Conservation (phyloP, 2,113 vertebrate species). For the Echinops telfairi region DNA sequence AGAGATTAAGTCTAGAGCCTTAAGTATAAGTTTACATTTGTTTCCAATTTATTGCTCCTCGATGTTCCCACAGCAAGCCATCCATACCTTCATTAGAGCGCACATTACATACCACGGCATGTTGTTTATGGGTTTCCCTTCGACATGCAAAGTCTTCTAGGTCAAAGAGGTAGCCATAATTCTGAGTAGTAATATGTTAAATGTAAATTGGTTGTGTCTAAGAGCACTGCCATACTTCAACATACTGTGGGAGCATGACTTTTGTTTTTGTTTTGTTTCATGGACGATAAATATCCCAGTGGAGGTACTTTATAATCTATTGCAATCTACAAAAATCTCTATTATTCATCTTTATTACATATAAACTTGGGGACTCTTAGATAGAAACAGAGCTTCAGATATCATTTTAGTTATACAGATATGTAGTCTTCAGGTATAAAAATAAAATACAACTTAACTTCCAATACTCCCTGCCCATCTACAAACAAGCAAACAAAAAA, state of each 20-base stretch:
- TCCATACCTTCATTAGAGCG: not conserved
- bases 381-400: not conserved
- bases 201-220: slow-evolving; percentile 5
- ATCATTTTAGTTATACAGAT: not conserved
- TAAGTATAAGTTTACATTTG: not conserved
- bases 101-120: too few species aligned
- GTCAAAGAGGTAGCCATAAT: not conserved
- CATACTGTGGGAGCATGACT: not conserved
- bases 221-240: not conserved
- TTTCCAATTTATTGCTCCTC: not conserved
- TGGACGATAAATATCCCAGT: not conserved
- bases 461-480: not conserved
- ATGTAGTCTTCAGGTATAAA: not conserved
- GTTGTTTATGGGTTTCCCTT: not conserved
- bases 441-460: not conserved
- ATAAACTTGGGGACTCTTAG: not conserved
- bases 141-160: not conserved
- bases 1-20: not conserved
- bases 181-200: not conserved
- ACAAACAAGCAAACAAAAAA: not conserved
- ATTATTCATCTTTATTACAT: not conserved
- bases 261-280: not conserved
- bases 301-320: not conserved
- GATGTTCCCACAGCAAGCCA: not conserved
- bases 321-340: not conserved